phyloP scores from a whole-genome alignment of 2,797 vertebrate species.

The Pangasius larnaudii region DNA sequence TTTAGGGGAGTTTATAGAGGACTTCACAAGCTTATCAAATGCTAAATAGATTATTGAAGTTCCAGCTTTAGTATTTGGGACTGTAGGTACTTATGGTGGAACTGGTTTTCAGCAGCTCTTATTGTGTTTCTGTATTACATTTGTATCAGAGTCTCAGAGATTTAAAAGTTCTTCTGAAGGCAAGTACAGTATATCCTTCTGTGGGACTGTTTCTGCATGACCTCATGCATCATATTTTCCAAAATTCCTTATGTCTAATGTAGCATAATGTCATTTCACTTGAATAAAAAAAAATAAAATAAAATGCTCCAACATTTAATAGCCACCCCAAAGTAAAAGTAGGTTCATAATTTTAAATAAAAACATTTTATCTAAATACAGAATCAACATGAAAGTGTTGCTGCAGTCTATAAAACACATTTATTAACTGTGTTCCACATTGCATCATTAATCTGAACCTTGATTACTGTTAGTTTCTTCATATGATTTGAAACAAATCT shows the following conservation, averaged over 20 bases:
- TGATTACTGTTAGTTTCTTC: too few species aligned
- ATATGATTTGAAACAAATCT: not conserved
- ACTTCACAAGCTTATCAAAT: slow-evolving; percentile 45
- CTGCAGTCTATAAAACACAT: not conserved
- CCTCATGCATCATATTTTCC: not conserved
- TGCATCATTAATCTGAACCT: too few species aligned
- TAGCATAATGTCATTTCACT: not conserved
- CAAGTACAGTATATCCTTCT: not conserved
- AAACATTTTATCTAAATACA: not conserved
- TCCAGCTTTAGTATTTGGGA: not conserved
- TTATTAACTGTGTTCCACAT: not conserved
- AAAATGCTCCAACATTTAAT: not conserved
- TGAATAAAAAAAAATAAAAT: not conserved
- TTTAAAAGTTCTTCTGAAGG: not conserved
- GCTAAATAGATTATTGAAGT: slow-evolving; percentile 17
- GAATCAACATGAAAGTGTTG: not conserved
- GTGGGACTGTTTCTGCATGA: not conserved
- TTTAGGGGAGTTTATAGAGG: not conserved
- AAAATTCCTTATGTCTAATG: not conserved
- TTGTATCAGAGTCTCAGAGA: not conserved
- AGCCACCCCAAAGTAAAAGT: not conserved
- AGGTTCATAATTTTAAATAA: not conserved
- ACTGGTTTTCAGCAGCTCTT: not conserved
- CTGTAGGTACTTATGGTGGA: not conserved
- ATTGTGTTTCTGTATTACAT: not conserved